Percentiles rank a stretch among this genome's conserved stretches.
These are phyloP conservation scores for Istiophorus platypterus DNA, from an alignment of 2,113 vertebrate species.

Conservation along the genomic window DNA sequence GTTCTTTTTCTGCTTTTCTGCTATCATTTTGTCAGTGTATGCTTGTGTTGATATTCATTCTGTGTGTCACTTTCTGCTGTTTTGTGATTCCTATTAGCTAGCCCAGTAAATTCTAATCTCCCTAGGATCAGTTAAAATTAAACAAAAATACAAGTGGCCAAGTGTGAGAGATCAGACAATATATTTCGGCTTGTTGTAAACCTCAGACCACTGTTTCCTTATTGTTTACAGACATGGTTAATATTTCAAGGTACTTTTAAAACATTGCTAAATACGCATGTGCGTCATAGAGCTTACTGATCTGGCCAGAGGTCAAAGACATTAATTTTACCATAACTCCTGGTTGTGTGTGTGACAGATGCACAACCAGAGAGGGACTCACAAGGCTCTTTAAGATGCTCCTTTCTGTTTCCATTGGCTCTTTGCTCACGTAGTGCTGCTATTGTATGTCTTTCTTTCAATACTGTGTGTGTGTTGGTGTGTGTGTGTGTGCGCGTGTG, in stretches of 20 bases:
- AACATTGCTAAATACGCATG: conserved; percentile 22
- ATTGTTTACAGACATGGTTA: conserved; percentile 35
- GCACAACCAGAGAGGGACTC: conserved; percentile 26
- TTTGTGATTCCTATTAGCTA: conserved; percentile 26
- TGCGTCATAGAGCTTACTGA: conserved; percentile 43
- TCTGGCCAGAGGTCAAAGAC: conserved; percentile 51
- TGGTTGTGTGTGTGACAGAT: conserved; percentile 41
- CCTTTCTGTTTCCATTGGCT: conserved; percentile 57
- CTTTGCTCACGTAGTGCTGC: conserved; percentile 74
- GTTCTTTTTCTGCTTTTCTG: conserved; percentile 6
- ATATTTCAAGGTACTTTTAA: conserved; percentile 51
- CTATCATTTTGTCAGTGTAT: neutral
- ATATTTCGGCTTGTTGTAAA: conserved; percentile 33
- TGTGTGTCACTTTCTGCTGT: conserved; percentile 27
- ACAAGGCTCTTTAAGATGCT: conserved; percentile 57
- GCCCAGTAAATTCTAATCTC: conserved; percentile 35
- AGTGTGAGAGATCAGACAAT: conserved; percentile 25
- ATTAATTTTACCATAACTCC: conserved; percentile 28
- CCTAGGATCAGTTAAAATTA: conserved; percentile 41
- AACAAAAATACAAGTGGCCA: conserved; percentile 25
- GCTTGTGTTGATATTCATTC: conserved; percentile 38
- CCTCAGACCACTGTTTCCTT: conserved; percentile 1
- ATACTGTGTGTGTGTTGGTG: conserved; percentile 49
- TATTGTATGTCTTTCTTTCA: conserved; percentile 63
- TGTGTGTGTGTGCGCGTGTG: conserved; percentile 5